A percentile compares a stretch with the other conserved stretches of the same genome.
These are phyloP conservation scores for Amiota communis DNA, from an alignment of 2,888 invertebrate genomes.

Conservation along the genomic window DNA sequence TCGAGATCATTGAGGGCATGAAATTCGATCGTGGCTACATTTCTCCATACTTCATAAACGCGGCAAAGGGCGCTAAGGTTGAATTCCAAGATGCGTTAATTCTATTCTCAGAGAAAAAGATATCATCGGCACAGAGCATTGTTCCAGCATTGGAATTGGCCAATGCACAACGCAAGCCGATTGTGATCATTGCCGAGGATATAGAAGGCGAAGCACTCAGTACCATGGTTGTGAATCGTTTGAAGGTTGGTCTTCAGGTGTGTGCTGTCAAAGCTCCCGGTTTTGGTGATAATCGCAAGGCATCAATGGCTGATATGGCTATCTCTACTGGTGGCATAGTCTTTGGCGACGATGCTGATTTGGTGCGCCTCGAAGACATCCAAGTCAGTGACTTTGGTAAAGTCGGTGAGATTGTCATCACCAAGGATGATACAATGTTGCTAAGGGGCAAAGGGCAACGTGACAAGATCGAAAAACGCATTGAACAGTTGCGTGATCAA, in stretches of 20 bases:
- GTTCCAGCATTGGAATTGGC: conserved; percentile 97
- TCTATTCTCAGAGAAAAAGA: conserved; percentile 97
- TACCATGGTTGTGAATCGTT: conserved; percentile 91
- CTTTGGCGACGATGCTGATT: conserved; percentile 92
- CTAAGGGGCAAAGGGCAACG: conserved; percentile 84
- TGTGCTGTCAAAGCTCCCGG: conserved; percentile 96
- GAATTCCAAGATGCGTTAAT: conserved; percentile 97
- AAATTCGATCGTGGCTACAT: conserved; percentile 99
- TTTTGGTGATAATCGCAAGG: conserved; percentile 95
- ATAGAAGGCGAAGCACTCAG: conserved; percentile 95
- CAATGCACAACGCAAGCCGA: conserved; percentile 91
- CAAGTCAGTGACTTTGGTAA: conserved; percentile 85
- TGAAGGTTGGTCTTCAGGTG: conserved; percentile 93
- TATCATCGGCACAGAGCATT: conserved; percentile 94
- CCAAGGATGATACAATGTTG: conserved; percentile 91
- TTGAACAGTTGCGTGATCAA: conserved; percentile 88
- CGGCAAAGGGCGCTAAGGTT: conserved; percentile 95
- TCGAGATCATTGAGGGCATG: conserved; percentile 98
- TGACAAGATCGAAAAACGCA: conserved; percentile 84
- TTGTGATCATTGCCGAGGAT: conserved; percentile 95
- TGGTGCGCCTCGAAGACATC: conserved; percentile 91
- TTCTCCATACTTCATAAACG: conserved; percentile 99
- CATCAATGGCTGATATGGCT: conserved; percentile 92
- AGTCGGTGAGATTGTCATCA: conserved; percentile 89
- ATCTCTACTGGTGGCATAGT: conserved; percentile 91